Conservation (phyloP, 2,113 vertebrate species). For the Chloebia gouldiae region DNA sequence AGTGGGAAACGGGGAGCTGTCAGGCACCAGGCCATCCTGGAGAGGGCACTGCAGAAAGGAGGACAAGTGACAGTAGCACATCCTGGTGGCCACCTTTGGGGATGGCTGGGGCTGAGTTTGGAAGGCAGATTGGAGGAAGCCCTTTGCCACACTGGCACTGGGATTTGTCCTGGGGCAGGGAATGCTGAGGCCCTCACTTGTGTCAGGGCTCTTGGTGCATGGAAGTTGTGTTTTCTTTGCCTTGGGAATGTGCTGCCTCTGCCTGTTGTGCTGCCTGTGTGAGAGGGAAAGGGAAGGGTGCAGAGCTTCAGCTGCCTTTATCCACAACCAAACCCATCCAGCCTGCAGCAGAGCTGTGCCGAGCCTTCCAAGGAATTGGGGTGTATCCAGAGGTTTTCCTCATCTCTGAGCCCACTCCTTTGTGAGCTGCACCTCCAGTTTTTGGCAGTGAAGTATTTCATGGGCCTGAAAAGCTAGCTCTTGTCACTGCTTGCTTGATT, state of each 20-base stretch:
- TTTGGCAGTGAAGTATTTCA: not conserved
- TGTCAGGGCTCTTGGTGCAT: not conserved
- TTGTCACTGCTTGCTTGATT: not conserved
- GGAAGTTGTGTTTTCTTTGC: not conserved
- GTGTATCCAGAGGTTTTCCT: not conserved
- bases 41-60: not conserved
- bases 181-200: too few species aligned
- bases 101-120: not conserved
- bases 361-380: not conserved
- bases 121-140: not conserved
- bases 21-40: rapidly evolving
- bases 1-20: not conserved
- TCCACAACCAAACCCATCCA: not conserved
- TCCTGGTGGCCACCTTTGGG: not conserved
- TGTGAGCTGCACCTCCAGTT: not conserved
- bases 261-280: not conserved
- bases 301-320: not conserved
- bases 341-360: too few species aligned
- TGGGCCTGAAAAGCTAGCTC: not conserved
- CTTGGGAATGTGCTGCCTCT: not conserved
- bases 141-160: not conserved
- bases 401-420: not conserved
- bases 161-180: not conserved
- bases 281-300: not conserved
- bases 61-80: not conserved